Base-by-base conservation (phyloP, 1,140 invertebrate species). In the Zaprionus ornatus region DNA sequence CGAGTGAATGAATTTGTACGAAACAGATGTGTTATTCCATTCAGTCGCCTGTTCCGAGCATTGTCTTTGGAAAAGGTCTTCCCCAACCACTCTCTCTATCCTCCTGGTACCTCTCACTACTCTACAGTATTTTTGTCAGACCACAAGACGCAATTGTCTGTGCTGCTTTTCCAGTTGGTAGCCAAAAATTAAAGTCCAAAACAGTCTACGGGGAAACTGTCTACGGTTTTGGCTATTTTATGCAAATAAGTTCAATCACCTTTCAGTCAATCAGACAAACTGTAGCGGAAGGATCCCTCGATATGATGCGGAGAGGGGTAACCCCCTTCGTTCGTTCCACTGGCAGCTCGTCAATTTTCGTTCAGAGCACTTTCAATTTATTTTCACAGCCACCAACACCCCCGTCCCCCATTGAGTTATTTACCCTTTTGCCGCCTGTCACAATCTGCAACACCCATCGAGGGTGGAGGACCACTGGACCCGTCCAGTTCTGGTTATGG, bases 221-320 rank as follows among this genome's bases (percentile, higher is more conserved):
- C 56, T 75, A 60, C 59, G 32, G 32, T 56, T 66, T 84, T 78
- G 68, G 73, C 66, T 66, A 77, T 76, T 76, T 85, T 79, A 90
- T 90, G 86, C 69, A 85, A 90, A 90, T 90, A 82, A 79, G 75
- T 90, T 90, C 79, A 85, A 85, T 85, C 81, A 90, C 76, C 85
- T 76, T 71, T 74, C 72, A 57, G 62, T 82, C 80, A 82, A 77
- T 82, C 71, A 72, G 82, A 80, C 72, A 74, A 72, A 79, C 64
- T 75, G 54, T 66, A 68, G 57, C 70, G 56, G 74, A 72, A 72
- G 77, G 50, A 76, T 56, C 27, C 61, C n/a, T 54, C 52, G 50
- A 40, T 63, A 52, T 27, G 29, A 61, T n/a, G 23, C n/a, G 13
- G 40, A 17, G 10, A 12, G n/a, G 42, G 10, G 27, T 12, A n/a